phyloP scores from a whole-genome alignment of 2,113 vertebrate genomes.

The Pedionomus torquatus region DNA sequence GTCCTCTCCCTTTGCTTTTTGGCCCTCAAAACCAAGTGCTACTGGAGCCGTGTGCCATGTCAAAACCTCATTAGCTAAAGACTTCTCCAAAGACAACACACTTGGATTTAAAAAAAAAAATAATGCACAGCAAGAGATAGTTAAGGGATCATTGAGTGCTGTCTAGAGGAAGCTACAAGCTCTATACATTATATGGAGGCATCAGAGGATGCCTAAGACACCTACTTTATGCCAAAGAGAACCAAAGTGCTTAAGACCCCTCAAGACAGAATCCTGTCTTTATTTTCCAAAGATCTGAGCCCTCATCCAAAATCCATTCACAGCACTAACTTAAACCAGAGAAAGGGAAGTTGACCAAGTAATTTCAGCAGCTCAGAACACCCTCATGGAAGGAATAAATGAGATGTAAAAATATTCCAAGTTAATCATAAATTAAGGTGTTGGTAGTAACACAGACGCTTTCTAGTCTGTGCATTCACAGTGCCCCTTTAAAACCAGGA shows the following conservation, averaged over 20 bases:
- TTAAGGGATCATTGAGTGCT: not conserved
- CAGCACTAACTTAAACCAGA: not conserved
- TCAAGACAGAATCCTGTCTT: not conserved
- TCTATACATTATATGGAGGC: not conserved
- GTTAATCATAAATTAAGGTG: constrained; percentile 37
- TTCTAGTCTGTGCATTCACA: not conserved
- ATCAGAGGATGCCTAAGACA: not conserved
- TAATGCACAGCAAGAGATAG: not conserved
- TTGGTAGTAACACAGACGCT: constrained; percentile 20
- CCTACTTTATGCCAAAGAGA: not conserved
- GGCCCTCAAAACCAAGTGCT: not conserved
- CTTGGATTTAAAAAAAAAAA: not conserved
- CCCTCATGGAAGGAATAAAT: not conserved
- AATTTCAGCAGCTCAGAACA: not conserved
- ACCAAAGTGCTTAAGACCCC: not conserved
- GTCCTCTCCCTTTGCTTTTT: not conserved
- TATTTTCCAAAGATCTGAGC: not conserved
- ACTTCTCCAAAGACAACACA: not conserved
- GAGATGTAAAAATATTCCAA: constrained; percentile 56
- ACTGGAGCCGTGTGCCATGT: fast-evolving
- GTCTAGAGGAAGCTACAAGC: not conserved
- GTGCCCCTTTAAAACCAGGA: constrained; percentile 2
- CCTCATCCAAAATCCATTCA: not conserved
- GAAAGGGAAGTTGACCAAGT: not conserved
- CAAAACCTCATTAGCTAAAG: not conserved